Base-by-base conservation (phyloP, 2,113 vertebrate species). In the Dicentrarchus labrax region DNA sequence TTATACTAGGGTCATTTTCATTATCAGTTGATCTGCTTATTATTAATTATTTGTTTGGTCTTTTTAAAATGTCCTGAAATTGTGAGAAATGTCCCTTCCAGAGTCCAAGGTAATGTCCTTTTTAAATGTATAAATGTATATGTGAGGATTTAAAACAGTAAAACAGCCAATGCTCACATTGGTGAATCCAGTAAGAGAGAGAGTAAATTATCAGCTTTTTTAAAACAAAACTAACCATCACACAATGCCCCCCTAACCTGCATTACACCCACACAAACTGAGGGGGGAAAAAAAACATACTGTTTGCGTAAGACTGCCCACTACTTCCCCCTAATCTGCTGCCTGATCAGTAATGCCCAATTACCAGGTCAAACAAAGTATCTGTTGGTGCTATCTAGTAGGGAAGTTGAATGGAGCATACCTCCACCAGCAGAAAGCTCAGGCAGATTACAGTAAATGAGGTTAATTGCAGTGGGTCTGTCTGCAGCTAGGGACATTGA, bases 401-500 rank as follows among this genome's bases (percentile, higher is more conserved):
- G 57, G 51, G 50, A 59, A 68, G 57, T 77, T 68, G 19, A 78
- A 68, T 67, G 30, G 30, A 56, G 80, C 67, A 48, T 80, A 68
- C 61, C 39, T 88, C 41, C 22, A 74, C n/a, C 65, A 54, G 75
- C 53, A 57, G 66, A 65, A 64, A 76, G 78, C 82, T 82, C 45
- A 82, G 82, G 79, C 84, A 5, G 86, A 90, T 93, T 79, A 88
- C 36, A 6, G 47, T 88, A 89, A 93, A 93, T 80, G 68, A 87
- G 93, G 87, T 92, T 93, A 92, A 91, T 93, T 93, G 90, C 82
- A 64, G 73, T 78, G 91, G 73, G 87, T 89, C 82, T 17, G 43
- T 84, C 77, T 89, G 72, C 77, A 86, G 79, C 83, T 9, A 39
- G 65, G 87, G 86, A 88, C 60, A 68, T 73, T 62, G 75, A 87